phyloP scores from a whole-genome alignment of 2,888 invertebrate species.

The Clusia tigrina region DNA sequence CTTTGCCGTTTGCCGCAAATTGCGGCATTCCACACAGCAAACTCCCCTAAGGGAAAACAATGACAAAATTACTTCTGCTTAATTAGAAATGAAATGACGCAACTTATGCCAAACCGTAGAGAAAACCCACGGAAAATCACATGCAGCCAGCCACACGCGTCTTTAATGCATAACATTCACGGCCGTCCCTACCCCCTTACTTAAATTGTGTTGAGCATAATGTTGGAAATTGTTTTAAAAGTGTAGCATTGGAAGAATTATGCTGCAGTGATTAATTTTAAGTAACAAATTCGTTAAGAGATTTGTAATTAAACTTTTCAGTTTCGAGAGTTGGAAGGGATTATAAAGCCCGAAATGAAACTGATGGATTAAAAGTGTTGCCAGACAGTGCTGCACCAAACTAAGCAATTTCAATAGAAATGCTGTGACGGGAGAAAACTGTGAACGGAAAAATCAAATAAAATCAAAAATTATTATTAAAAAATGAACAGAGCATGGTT shows the following conservation, averaged over 20 bases:
- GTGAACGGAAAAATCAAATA: too few relatives aligned
- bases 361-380: too few relatives aligned
- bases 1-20: constrained; percentile 39
- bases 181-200: too few relatives aligned
- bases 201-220: background rate
- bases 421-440: too few relatives aligned
- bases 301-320: constrained; percentile 7
- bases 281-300: background rate
- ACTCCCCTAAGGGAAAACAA: constrained; percentile 31
- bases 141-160: constrained; percentile 6
- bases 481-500: too few relatives aligned
- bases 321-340: too few relatives aligned
- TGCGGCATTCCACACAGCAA: constrained; percentile 23
- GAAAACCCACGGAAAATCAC: background rate
- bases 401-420: too few relatives aligned
- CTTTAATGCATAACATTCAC: background rate
- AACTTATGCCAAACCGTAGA: constrained; percentile 24
- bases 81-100: constrained; percentile 43
- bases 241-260: background rate
- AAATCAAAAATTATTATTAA: too few relatives aligned
- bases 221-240: background rate
- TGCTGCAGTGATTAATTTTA: constrained; percentile 7
- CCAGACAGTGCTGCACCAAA: too few relatives aligned
- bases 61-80: constrained; percentile 44
- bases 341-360: too few relatives aligned